Base-by-base conservation (phyloP, 2,888 invertebrate species). In the Criorhina ranunculi region DNA sequence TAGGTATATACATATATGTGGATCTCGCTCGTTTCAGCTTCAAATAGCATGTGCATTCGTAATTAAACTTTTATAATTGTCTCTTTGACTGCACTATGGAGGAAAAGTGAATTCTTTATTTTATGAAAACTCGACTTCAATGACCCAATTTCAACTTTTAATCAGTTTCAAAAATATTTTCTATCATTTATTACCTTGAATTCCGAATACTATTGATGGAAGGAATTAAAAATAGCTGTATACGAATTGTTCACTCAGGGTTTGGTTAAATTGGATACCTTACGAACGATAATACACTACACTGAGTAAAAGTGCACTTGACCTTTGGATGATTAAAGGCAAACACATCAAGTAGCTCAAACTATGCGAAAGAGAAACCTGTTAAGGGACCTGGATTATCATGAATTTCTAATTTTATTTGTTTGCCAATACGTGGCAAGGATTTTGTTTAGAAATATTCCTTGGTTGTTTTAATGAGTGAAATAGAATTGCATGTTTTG, bases 1-100 rank as follows among this genome's bases (percentile, higher is more conserved):
- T n/a, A n/a, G n/a, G n/a, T n/a, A 53, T 37, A 73, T 12, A 15
- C 49, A 73, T 12, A 15, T 57, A 79, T 44, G 24, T 46, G 46
- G 17, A 40, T 17, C 31, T 59, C 55, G 12, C 44, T n/a, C 24
- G 12, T 49, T 76, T 42, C 33, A 29, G 29, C 44, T n/a, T 35
- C 44, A 11, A 60, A 53, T 5, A 57, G 35, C 31, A 44, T 64
- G 31, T 40, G 60, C 15, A 35, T 44, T 33, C 15, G 55, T 64
- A 75, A 64, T 75, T 75, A 75, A 75, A 75, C 17, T 75, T 64
- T 62, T 40, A 60, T 72, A 60, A 60, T 51, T 60, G 72, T 51
- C 29, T 53, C 53, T 53, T 64, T 55, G 44, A 46, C 55, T 73
- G 62, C 75, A 55, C 51, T 62, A 17, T 4, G n/a, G 62, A 17